These are phyloP conservation scores for Ophiodon elongatus DNA, from an alignment of 2,113 vertebrate species.

Conservation along the genomic window DNA sequence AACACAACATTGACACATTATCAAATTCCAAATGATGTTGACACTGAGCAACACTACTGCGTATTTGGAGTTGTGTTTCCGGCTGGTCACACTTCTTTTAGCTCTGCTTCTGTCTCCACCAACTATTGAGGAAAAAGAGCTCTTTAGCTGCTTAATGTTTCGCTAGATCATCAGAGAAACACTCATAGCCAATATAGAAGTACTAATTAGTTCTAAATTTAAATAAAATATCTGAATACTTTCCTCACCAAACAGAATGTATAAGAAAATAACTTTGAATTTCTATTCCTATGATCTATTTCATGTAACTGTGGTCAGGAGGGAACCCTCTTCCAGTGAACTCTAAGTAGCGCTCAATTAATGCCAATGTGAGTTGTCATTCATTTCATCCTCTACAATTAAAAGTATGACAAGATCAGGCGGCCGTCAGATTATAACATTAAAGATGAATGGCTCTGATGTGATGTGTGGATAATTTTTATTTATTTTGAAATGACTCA, in stretches of 20 bases:
- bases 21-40: neutral
- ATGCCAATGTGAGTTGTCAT: conserved; percentile 18
- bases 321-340: neutral
- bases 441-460: conserved; percentile 14
- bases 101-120: no score
- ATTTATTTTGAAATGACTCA: neutral
- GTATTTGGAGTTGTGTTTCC: neutral
- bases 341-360: conserved; percentile 10
- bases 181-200: neutral
- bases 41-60: neutral
- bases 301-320: neutral
- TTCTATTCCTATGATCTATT: neutral
- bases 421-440: neutral
- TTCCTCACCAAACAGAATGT: neutral
- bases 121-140: neutral
- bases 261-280: neutral
- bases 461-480: neutral
- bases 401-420: neutral
- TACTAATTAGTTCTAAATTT: neutral
- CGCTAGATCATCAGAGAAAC: neutral
- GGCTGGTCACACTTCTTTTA: no score
- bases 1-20: neutral
- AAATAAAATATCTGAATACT: neutral
- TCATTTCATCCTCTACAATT: conserved; percentile 6
- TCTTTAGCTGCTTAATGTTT: neutral